phyloP scores from a whole-genome alignment of 2,113 vertebrate species.

The Catharus minimus region DNA sequence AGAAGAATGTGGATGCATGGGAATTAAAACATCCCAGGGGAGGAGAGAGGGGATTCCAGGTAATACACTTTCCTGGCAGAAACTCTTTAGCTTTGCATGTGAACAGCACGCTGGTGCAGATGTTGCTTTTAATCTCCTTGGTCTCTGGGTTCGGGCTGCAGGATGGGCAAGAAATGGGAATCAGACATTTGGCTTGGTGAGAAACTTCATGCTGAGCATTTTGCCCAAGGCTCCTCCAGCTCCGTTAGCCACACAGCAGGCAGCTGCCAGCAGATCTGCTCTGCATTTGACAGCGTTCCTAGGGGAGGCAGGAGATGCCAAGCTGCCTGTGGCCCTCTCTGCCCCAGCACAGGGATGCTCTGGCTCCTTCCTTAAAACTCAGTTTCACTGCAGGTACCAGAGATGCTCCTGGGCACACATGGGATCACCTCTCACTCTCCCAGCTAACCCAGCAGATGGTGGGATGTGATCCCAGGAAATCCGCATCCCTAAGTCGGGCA shows the following conservation, averaged over 20 bases:
- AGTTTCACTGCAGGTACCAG: accelerated
- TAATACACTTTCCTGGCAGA: background rate
- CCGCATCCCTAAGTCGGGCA: accelerated
- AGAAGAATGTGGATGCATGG: background rate
- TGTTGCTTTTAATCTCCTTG: background rate
- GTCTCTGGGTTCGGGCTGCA: background rate
- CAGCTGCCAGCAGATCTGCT: background rate
- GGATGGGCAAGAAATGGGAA: background rate
- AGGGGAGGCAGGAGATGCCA: background rate
- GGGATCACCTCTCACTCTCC: background rate
- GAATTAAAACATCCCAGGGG: background rate
- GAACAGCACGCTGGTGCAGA: background rate
- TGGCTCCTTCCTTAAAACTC: accelerated
- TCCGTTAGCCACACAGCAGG: background rate
- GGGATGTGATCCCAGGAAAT: background rate
- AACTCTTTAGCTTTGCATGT: background rate
- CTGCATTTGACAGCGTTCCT: background rate
- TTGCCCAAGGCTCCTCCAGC: background rate
- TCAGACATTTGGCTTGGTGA: background rate
- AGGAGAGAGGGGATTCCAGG: background rate
- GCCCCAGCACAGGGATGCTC: background rate
- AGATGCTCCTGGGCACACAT: accelerated
- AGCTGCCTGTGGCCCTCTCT: background rate
- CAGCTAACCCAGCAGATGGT: background rate
- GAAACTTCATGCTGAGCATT: background rate